phyloP scores from a whole-genome alignment of 1,140 invertebrate species.

The Pachyrhynchus sulphureomaculatus region DNA sequence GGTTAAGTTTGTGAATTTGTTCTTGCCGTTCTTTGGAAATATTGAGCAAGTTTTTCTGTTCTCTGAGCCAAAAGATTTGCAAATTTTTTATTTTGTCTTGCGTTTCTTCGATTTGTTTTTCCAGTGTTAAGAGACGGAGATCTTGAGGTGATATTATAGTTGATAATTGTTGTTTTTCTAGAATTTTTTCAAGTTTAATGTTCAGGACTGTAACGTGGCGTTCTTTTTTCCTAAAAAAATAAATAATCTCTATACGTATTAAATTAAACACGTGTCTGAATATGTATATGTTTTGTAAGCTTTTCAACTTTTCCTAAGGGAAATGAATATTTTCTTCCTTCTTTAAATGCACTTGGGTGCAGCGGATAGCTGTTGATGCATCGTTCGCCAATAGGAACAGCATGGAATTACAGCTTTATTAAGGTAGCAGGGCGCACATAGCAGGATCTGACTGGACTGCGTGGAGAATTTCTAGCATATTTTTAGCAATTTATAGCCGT shows the following conservation, averaged over 20 bases:
- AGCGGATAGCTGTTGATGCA: too few relatives aligned
- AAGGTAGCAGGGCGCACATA: too few relatives aligned
- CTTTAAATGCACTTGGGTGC: too few relatives aligned
- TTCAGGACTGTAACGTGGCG: constrained; percentile 55
- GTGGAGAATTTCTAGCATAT: too few relatives aligned
- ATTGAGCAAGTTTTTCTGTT: constrained; percentile 69
- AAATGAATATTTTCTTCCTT: too few relatives aligned
- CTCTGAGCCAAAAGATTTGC: constrained; percentile 72
- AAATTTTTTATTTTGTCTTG: constrained; percentile 61
- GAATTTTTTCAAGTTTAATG: constrained; percentile 59
- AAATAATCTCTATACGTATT: too few relatives aligned
- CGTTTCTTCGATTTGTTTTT: constrained; percentile 61
- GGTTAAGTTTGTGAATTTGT: constrained; percentile 64
- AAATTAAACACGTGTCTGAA: too few relatives aligned
- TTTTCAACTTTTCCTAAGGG: neutral
- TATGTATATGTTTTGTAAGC: too few relatives aligned
- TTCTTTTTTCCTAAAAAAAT: constrained; percentile 54
- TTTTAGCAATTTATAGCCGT: too few relatives aligned
- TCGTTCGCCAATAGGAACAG: too few relatives aligned
- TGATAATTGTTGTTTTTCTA: constrained; percentile 43
- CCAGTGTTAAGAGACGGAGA: constrained; percentile 59
- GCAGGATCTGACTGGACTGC: too few relatives aligned
- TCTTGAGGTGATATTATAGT: constrained; percentile 52
- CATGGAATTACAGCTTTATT: too few relatives aligned
- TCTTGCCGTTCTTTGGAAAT: constrained; percentile 65